A percentile compares a stretch with the other conserved stretches of the same genome.
These are phyloP conservation scores for Dendrocincla fuliginosa DNA, from an alignment of 2,797 vertebrate genomes.

Conservation along the genomic window DNA sequence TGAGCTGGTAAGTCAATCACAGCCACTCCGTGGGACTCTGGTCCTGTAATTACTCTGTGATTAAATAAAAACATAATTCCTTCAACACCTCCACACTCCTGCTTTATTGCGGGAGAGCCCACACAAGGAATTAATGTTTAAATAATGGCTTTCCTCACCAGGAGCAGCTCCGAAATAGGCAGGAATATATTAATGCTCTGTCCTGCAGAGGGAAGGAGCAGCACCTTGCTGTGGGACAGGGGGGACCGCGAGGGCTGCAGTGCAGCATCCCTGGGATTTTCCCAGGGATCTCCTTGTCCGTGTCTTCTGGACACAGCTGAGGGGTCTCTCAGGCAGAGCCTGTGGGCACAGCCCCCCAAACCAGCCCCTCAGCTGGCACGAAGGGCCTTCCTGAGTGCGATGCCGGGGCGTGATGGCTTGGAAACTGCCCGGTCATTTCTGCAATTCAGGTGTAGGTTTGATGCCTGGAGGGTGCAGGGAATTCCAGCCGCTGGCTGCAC, in stretches of 20 bases:
- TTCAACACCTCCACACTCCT: constrained; percentile 29
- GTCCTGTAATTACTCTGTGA: constrained; percentile 34
- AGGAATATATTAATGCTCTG: not conserved
- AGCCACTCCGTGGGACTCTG: not conserved
- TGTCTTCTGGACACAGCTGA: accelerated
- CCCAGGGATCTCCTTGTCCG: accelerated
- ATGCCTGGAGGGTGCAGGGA: not conserved
- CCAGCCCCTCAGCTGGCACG: not conserved
- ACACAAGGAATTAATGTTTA: constrained; percentile 56
- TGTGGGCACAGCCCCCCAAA: not conserved
- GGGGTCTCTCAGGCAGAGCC: not conserved
- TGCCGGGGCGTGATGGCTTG: not conserved
- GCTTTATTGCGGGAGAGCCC: constrained; percentile 41
- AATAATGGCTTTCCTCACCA: constrained; percentile 32
- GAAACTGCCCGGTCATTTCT: not conserved
- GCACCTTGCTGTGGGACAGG: not conserved
- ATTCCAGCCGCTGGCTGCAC: not conserved
- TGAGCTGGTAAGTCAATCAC: not conserved
- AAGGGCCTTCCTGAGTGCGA: accelerated
- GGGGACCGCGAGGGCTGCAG: accelerated
- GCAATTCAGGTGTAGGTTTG: not conserved
- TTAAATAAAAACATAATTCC: constrained; percentile 52
- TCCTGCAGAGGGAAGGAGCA: not conserved
- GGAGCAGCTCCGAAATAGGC: not conserved
- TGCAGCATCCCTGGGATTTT: not conserved